Evolutionary conservation across 2,888 invertebrate genomes (phyloP).

Genomic region (Ichneumon xanthorius): DNA sequence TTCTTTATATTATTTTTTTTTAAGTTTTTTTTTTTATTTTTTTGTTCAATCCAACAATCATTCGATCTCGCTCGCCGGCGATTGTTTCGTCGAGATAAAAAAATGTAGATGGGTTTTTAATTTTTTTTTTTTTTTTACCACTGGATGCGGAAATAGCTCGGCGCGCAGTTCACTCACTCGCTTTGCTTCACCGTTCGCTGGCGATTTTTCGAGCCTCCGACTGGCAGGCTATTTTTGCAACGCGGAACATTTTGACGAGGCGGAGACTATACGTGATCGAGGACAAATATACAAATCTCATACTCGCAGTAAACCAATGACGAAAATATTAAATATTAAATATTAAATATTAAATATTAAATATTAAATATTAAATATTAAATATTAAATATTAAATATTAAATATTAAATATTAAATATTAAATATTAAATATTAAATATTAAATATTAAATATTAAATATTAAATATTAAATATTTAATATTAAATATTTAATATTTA

Average conservation of each 20-base stretch:
- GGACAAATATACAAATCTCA: background rate
- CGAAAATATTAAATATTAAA: too few relatives aligned
- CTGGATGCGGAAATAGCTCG: constrained; percentile 69
- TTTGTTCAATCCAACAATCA: constrained; percentile 5
- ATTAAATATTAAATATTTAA: too few relatives aligned
- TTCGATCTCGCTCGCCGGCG: constrained; percentile 11
- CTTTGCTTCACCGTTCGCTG: background rate
- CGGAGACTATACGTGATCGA: background rate
- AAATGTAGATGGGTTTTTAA: background rate
- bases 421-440: too few relatives aligned
- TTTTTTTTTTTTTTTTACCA: constrained; percentile 19
- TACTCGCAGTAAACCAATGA: too few relatives aligned
- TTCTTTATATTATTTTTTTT: constrained; percentile 4
- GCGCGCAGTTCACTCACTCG: constrained; percentile 19
- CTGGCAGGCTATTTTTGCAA: constrained; percentile 74
- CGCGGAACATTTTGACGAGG: background rate
- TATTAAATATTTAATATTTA: too few relatives aligned
- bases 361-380: too few relatives aligned
- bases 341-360: too few relatives aligned
- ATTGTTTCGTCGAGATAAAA: constrained; percentile 3
- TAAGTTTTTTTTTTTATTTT: too few relatives aligned
- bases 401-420: too few relatives aligned
- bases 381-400: too few relatives aligned
- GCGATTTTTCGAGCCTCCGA: constrained; percentile 69
- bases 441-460: too few relatives aligned